Conservation (phyloP, 2,888 invertebrate species). For the Drosophila meridiana region DNA sequence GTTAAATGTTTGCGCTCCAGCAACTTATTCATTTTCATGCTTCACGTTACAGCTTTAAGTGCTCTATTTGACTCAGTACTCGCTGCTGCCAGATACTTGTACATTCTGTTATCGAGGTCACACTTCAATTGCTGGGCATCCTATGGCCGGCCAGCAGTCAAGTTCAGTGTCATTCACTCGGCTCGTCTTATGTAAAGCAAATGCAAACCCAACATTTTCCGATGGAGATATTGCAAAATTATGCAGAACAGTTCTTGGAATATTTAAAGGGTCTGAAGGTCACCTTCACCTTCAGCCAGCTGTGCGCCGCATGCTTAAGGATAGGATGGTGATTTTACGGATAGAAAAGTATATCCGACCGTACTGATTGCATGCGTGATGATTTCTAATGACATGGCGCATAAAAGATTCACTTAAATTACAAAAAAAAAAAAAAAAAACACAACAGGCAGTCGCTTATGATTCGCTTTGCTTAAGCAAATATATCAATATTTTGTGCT, state of each 20-base stretch:
- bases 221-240: constrained; percentile 40
- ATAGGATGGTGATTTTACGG: constrained; percentile 20
- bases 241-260: constrained; percentile 45
- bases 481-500: constrained; percentile 49
- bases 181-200: constrained; percentile 48
- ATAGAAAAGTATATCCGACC: constrained; percentile 8
- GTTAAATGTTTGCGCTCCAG: constrained; percentile 79
- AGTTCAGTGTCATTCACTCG: constrained; percentile 64
- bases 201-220: constrained; percentile 39
- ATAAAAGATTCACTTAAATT: constrained; percentile 27
- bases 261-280: constrained; percentile 44
- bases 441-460: constrained; percentile 5
- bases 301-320: neutral
- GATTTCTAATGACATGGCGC: constrained; percentile 38
- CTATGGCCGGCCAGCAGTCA: constrained; percentile 28
- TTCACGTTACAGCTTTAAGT: constrained; percentile 76
- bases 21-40: constrained; percentile 80
- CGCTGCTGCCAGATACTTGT: constrained; percentile 9
- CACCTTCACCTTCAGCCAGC: constrained; percentile 34
- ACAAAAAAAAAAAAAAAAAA: constrained; percentile 14
- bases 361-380: constrained; percentile 29
- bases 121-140: constrained; percentile 54
- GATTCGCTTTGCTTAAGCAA: constrained; percentile 41
- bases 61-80: constrained; percentile 67
- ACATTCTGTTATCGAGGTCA: constrained; percentile 57